Base-by-base conservation (phyloP, 2,888 invertebrate genomes). In the Tenthredo scrophulariae region DNA sequence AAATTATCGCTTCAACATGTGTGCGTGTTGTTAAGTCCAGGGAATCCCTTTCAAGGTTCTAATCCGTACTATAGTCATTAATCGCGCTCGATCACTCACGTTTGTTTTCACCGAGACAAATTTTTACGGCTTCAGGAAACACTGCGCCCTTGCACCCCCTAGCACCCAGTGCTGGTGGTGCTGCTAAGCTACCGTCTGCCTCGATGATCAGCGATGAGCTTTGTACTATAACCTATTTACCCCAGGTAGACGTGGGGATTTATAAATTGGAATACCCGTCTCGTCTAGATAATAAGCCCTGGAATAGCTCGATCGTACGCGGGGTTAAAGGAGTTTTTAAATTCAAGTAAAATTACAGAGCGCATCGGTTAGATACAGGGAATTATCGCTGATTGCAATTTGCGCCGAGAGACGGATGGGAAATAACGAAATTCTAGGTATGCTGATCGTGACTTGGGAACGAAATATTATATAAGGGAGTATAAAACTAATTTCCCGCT, bases 351-450 rank as follows among this genome's bases (percentile, higher is more conserved):
- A 67, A 67, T 67, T 67, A 67, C 67, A 67, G 33, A 33, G 62
- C 62, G 22, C 26, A 62, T 3, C 15, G 67, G 33, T 33, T 26
- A 5, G 33, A 33, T 67, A 33, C 15, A 18, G 33, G 15, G 1
- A 67, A 67, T 67, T 67, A 67, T 67, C 67, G 67, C 33, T 67
- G 67, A 67, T 67, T 67, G 67, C 67, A 67, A 67, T 67, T 67
- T 33, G 67, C 67, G 18, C 18, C 26, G 33, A 58, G 58, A 67
- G 67, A 67, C 33, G 67, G 33, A 67, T 67, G 33, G 33, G 67
- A 67, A 33, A 33, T 67, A 67, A 67, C 15, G 33, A 67, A 33
- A 33, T 67, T 67, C 67, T 33, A 29, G 67, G 67, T 67, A 67
- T 13, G 67, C 33, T 67, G 33, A 33, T 67, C 67, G 67, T 67